Conservation (phyloP, 2,797 vertebrate species). For the Chrosomus eos region DNA sequence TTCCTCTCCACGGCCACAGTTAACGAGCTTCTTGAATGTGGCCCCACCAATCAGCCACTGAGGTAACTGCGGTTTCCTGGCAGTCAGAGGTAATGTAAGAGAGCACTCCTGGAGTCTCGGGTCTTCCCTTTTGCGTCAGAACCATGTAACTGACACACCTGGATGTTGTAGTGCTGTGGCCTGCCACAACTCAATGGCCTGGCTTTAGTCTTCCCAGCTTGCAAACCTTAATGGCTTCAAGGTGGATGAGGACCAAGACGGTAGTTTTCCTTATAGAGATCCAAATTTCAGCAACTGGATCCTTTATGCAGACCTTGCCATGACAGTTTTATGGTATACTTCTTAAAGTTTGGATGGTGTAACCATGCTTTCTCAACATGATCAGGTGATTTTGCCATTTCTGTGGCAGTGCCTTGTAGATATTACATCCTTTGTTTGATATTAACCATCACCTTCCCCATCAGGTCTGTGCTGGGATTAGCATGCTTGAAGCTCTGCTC, state of each 20-base stretch:
- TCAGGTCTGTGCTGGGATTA: slow-evolving; percentile 2
- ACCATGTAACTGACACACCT: slow-evolving; percentile 55
- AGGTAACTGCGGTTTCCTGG: slow-evolving; percentile 67
- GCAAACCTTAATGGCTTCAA: slow-evolving; percentile 54
- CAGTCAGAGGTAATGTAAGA: slow-evolving; percentile 68
- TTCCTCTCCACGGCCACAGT: slow-evolving; percentile 62
- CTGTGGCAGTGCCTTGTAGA: neutral
- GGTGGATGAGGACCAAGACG: slow-evolving; percentile 46
- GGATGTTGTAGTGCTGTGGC: slow-evolving; percentile 36
- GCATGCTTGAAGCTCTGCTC: slow-evolving; percentile 30
- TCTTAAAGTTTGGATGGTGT: slow-evolving; percentile 2
- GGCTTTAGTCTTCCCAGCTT: neutral
- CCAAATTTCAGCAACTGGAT: neutral
- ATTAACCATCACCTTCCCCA: neutral
- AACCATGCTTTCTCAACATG: slow-evolving; percentile 7
- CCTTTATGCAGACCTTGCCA: neutral
- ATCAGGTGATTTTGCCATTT: slow-evolving; percentile 2
- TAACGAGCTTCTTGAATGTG: slow-evolving; percentile 68
- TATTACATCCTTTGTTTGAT: slow-evolving; percentile 22
- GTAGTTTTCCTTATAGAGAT: slow-evolving; percentile 17
- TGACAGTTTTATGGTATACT: slow-evolving; percentile 7
- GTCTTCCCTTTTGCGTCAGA: slow-evolving; percentile 59
- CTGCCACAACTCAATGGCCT: slow-evolving; percentile 34
- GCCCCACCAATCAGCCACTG: slow-evolving; percentile 67
- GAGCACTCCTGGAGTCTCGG: slow-evolving; percentile 54